phyloP scores from a whole-genome alignment of 2,888 invertebrate species.

The Sphaerophoria taeniata region DNA sequence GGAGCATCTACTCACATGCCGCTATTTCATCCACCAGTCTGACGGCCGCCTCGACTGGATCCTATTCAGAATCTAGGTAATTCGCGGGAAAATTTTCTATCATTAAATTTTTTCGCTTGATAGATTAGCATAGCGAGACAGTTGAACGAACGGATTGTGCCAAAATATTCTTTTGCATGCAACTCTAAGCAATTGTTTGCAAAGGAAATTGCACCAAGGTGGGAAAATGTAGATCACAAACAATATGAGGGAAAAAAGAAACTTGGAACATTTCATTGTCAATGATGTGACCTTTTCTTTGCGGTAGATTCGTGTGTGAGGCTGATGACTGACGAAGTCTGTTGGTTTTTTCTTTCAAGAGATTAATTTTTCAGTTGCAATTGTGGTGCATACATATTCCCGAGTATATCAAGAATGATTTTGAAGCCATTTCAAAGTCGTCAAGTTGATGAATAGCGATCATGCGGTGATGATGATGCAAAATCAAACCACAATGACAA shows the following conservation, averaged over 20 bases:
- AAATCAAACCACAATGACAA: conserved; percentile 50
- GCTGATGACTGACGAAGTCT: no score
- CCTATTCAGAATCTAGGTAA: conserved; percentile 41
- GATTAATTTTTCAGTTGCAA: conserved; percentile 36
- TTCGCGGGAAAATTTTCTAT: conserved; percentile 53
- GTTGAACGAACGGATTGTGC: not conserved
- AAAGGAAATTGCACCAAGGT: conserved; percentile 4
- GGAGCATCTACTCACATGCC: conserved; percentile 50
- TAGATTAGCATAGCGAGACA: conserved; percentile 26
- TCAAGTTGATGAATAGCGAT: conserved; percentile 21
- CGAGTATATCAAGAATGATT: conserved; percentile 7
- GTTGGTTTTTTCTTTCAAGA: conserved; percentile 38
- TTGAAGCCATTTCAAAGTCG: conserved; percentile 24
- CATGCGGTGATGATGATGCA: conserved; percentile 33
- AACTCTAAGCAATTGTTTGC: not conserved
- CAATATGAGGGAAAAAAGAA: conserved; percentile 20
- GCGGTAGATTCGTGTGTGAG: conserved; percentile 28
- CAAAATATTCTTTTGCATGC: conserved; percentile 52
- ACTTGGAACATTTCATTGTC: conserved; percentile 58
- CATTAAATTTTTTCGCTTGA: conserved; percentile 42
- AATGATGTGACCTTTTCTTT: conserved; percentile 68
- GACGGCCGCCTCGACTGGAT: conserved; percentile 10
- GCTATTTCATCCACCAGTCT: not conserved
- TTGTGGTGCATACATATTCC: not conserved
- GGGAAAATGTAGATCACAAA: conserved; percentile 21